These are phyloP conservation scores for Mormyrus iriodes DNA, from an alignment of 2,113 vertebrate genomes.

Conservation along the genomic window DNA sequence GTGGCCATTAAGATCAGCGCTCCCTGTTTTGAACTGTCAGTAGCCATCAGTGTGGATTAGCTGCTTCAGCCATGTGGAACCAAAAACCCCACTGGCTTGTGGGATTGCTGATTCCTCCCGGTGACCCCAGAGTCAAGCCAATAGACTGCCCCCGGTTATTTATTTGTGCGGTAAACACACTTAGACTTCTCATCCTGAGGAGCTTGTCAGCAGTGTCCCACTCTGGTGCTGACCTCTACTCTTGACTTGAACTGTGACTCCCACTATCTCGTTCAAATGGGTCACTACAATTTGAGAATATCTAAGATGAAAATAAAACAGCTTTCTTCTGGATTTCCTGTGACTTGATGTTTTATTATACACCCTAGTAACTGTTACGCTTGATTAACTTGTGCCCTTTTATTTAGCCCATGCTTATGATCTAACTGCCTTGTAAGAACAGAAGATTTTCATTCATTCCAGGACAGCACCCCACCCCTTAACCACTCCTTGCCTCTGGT, in stretches of 20 bases:
- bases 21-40: conserved; percentile 56
- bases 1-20: conserved; percentile 41
- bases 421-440: neutral
- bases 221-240: neutral
- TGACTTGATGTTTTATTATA: neutral
- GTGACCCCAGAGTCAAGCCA: neutral
- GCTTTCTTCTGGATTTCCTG: neutral
- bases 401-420: neutral
- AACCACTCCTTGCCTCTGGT: neutral
- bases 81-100: conserved; percentile 47
- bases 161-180: neutral
- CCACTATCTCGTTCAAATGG: neutral
- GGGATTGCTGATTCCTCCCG: conserved; percentile 36
- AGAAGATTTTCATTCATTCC: neutral
- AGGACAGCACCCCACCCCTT: neutral
- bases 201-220: neutral
- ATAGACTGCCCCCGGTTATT: neutral
- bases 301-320: neutral
- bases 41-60: conserved; percentile 55
- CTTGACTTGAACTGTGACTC: neutral
- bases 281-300: neutral
- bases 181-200: neutral
- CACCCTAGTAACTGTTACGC: neutral
- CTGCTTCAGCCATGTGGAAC: conserved; percentile 44
- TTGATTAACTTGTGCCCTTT: neutral